These are phyloP conservation scores for Melanogrammus aeglefinus DNA, from an alignment of 2,797 vertebrate genomes.

Conservation along the genomic window DNA sequence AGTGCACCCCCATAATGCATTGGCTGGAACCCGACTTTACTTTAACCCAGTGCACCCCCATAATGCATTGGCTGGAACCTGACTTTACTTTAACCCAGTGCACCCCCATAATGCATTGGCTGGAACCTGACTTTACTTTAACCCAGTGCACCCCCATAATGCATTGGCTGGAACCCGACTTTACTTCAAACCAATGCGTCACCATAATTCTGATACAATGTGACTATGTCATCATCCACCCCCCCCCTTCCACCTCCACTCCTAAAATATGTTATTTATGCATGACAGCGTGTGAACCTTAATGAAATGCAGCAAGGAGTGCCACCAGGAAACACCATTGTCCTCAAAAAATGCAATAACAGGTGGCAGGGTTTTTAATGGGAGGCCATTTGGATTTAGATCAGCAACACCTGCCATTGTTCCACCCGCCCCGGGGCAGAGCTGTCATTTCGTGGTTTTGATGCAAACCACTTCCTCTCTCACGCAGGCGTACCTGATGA, in stretches of 20 bases:
- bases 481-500: constrained; percentile 97
- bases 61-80: no score
- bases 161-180: no score
- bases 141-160: no score
- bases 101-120: no score
- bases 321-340: neutral
- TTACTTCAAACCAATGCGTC: no score
- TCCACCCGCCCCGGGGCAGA: neutral
- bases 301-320: neutral
- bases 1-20: no score
- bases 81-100: no score
- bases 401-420: neutral
- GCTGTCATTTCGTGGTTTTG: neutral
- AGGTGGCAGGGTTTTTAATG: neutral
- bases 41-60: no score
- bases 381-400: neutral
- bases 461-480: neutral
- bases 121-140: no score
- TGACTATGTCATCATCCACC: neutral
- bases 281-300: neutral
- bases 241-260: no score
- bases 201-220: neutral
- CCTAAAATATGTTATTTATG: neutral
- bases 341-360: neutral
- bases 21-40: no score